Evolutionary conservation across 2,888 invertebrate genomes (phyloP).

Genomic region (Hipparchia sbordonii): DNA sequence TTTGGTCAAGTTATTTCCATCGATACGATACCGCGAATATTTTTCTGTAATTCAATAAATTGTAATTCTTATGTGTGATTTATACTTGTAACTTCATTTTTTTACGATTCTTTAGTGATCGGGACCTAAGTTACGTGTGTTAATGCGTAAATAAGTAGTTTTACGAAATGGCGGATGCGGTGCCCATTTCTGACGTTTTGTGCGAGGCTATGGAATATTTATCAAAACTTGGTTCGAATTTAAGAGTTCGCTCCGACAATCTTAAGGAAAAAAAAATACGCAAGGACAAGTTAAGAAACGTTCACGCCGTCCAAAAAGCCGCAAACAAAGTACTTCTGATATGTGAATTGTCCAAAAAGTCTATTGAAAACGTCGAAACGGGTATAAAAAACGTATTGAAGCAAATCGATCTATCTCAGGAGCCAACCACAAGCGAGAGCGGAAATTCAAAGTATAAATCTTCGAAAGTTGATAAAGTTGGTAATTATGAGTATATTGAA

Average conservation of each 20-base stretch:
- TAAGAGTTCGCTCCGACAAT: conserved; percentile 66
- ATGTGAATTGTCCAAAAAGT: conserved; percentile 76
- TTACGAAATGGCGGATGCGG: conserved; percentile 65
- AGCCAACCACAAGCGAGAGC: conserved; percentile 46
- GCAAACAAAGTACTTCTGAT: conserved; percentile 71
- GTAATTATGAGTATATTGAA: conserved; percentile 53
- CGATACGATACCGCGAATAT: conserved; percentile 40
- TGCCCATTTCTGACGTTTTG: conserved; percentile 67
- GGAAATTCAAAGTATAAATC: conserved; percentile 44
- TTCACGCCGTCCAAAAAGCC: conserved; percentile 70
- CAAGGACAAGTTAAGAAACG: conserved; percentile 64
- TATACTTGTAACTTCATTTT: not conserved
- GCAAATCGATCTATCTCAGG: conserved; percentile 53
- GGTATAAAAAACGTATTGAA: conserved; percentile 63
- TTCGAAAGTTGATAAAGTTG: conserved; percentile 25
- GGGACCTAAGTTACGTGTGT: conserved; percentile 1
- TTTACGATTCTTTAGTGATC: not conserved
- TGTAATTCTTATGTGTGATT: not conserved
- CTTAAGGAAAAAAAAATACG: conserved; percentile 66
- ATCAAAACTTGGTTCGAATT: conserved; percentile 72
- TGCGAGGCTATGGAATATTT: conserved; percentile 76
- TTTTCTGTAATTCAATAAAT: conserved; percentile 20
- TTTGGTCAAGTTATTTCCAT: conserved; percentile 15
- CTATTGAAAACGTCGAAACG: conserved; percentile 70
- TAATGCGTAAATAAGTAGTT: conserved; percentile 27